These are phyloP conservation scores for Goniozus legneri DNA, from an alignment of 1,140 invertebrate species.

Conservation along the genomic window DNA sequence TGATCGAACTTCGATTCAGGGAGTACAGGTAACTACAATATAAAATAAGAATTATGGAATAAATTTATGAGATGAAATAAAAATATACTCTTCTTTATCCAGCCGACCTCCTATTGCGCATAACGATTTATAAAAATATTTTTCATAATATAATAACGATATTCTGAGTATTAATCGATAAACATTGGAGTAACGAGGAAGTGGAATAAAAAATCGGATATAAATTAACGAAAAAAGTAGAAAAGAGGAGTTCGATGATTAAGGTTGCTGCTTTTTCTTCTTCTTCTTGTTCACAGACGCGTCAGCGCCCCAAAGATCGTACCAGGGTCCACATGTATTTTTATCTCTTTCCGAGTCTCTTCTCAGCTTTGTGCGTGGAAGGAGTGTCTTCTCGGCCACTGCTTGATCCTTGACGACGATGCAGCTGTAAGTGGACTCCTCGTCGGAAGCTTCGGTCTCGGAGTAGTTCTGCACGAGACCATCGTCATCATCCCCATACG, in stretches of 20 bases:
- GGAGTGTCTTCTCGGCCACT: conserved; percentile 58
- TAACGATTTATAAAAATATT: too few relatives aligned
- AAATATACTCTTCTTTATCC: too few relatives aligned
- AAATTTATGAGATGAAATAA: too few relatives aligned
- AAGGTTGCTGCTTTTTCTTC: conserved; percentile 39
- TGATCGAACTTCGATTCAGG: too few relatives aligned
- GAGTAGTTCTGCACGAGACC: conserved; percentile 46
- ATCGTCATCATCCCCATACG: conserved; percentile 56
- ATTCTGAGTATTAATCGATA: too few relatives aligned
- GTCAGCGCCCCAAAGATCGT: conserved; percentile 76
- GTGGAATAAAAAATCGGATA: conserved; percentile 21
- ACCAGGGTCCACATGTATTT: conserved; percentile 82
- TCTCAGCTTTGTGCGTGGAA: conserved; percentile 69
- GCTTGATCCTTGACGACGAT: conserved; percentile 52
- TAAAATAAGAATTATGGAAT: too few relatives aligned
- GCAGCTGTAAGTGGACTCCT: conserved; percentile 64
- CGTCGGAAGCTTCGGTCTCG: conserved; percentile 57
- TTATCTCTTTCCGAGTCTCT: conserved; percentile 51
- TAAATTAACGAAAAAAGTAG: conserved; percentile 25
- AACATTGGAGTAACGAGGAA: too few relatives aligned
- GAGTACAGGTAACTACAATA: too few relatives aligned
- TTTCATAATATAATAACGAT: too few relatives aligned
- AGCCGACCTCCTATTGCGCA: too few relatives aligned
- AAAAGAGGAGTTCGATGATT: too few relatives aligned
- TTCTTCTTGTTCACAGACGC: conserved; percentile 55